A percentile compares a stretch with the other conserved stretches of the same genome.
These are phyloP conservation scores for Tribolium madens DNA, from an alignment of 1,140 invertebrate species.

Conservation along the genomic window DNA sequence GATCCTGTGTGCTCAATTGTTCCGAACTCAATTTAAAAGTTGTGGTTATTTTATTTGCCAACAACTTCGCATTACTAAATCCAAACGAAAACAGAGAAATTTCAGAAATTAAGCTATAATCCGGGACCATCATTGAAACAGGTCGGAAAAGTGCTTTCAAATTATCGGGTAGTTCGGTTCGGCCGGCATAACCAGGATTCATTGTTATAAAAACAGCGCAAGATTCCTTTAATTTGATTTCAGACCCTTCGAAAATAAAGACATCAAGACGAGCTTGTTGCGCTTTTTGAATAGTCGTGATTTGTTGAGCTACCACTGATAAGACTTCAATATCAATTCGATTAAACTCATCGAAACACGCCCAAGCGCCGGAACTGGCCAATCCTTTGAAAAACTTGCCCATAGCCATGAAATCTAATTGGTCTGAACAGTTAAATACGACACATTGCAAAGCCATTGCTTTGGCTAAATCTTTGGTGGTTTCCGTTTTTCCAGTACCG, in stretches of 20 bases:
- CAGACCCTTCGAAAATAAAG: slow-evolving; percentile 76
- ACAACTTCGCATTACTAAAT: slow-evolving; percentile 73
- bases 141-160: slow-evolving; percentile 80
- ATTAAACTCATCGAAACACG: slow-evolving; percentile 85
- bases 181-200: slow-evolving; percentile 81
- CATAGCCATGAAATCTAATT: slow-evolving; percentile 79
- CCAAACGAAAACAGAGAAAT: slow-evolving; percentile 80
- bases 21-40: slow-evolving; percentile 80
- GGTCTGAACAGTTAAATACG: slow-evolving; percentile 84
- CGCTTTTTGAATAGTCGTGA: slow-evolving; percentile 74
- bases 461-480: slow-evolving; percentile 81
- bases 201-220: slow-evolving; percentile 82
- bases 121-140: slow-evolving; percentile 85
- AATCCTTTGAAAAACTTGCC: slow-evolving; percentile 75
- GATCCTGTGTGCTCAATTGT: slow-evolving; percentile 75
- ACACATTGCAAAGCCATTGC: slow-evolving; percentile 81
- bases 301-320: slow-evolving; percentile 74
- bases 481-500: slow-evolving; percentile 83
- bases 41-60: slow-evolving; percentile 80
- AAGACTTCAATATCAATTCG: slow-evolving; percentile 78
- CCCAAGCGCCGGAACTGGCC: slow-evolving; percentile 78
- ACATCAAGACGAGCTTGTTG: slow-evolving; percentile 65
- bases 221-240: slow-evolving; percentile 70
- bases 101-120: slow-evolving; percentile 80
- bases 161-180: slow-evolving; percentile 81